Percentiles rank a stretch among this genome's conserved stretches.
These are phyloP conservation scores for Acanthisitta chloris DNA, from an alignment of 2,113 vertebrate genomes.

Conservation along the genomic window DNA sequence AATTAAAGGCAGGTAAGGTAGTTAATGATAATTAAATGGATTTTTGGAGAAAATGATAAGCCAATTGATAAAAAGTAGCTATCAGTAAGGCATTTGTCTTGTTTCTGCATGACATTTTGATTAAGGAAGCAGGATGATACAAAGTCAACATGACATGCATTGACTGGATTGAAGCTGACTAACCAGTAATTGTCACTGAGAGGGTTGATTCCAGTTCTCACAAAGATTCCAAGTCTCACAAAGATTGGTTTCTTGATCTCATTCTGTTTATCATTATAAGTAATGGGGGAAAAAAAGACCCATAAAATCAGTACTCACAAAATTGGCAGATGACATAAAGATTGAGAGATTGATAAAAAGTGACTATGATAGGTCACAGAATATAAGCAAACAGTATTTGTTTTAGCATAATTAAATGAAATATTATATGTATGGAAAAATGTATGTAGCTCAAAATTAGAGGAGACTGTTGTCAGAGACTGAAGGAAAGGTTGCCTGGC, in stretches of 20 bases:
- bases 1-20: neutral
- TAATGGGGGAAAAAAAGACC: neutral
- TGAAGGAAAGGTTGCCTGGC: too few relatives aligned
- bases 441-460: neutral
- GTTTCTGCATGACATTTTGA: neutral
- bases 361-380: neutral
- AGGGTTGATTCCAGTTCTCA: neutral
- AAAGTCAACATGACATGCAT: neutral
- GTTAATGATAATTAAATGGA: neutral
- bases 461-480: neutral
- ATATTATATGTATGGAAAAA: neutral
- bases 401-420: neutral
- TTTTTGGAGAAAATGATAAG: neutral
- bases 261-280: neutral
- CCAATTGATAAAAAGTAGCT: neutral
- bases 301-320: neutral
- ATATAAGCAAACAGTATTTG: neutral
- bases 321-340: neutral
- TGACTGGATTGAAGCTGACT: neutral
- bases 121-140: neutral
- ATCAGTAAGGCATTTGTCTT: neutral
- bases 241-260: neutral
- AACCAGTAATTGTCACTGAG: neutral
- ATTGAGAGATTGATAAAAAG: neutral
- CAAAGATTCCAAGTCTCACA: neutral